Conservation (phyloP, 2,113 vertebrate genomes). For the Gopherus flavomarginatus region DNA sequence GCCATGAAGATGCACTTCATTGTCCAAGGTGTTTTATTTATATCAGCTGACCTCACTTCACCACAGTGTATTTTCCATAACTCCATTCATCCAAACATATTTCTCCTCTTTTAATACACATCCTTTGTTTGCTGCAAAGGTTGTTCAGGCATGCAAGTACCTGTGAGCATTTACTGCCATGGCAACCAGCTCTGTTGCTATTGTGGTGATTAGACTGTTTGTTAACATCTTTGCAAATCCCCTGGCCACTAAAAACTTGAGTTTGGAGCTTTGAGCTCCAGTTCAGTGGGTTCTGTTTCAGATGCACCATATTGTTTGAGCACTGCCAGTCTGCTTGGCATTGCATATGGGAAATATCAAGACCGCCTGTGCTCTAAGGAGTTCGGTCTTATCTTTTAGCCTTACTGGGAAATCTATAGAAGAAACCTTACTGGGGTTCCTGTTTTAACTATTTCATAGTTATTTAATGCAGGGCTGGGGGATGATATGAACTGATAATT, state of each 20-base stretch:
- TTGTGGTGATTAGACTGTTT: neutral
- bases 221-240: neutral
- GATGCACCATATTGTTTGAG: neutral
- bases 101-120: neutral
- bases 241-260: neutral
- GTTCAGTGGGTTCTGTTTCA: fast-evolving
- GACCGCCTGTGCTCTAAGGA: neutral
- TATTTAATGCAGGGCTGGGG: neutral
- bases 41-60: neutral
- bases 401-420: neutral
- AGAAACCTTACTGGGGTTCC: neutral
- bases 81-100: neutral
- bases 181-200: neutral
- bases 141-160: neutral
- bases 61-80: neutral
- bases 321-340: neutral
- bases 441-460: neutral
- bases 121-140: neutral
- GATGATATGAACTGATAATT: neutral
- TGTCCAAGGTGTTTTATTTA: neutral
- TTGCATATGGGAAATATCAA: neutral
- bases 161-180: neutral
- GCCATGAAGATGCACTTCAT: neutral
- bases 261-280: neutral
- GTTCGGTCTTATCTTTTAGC: neutral